These are phyloP conservation scores for Thelaira solivaga DNA, from an alignment of 2,888 invertebrate genomes.

Conservation along the genomic window DNA sequence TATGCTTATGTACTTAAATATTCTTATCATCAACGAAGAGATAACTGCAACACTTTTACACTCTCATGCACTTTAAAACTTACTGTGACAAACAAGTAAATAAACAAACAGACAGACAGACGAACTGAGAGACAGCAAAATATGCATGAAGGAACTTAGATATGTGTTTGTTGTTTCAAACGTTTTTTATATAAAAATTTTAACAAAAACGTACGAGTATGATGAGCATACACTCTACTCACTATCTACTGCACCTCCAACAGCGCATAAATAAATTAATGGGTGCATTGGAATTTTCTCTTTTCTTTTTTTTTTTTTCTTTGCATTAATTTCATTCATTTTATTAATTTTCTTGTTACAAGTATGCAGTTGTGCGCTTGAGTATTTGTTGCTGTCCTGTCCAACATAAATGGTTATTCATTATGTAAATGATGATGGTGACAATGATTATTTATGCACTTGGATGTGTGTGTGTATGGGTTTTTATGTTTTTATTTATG, in stretches of 20 bases:
- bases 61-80: slow-evolving; percentile 35
- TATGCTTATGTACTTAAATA: slow-evolving; percentile 60
- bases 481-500: slow-evolving; percentile 24
- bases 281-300: slow-evolving; percentile 29
- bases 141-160: too few relatives aligned
- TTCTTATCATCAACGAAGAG: slow-evolving; percentile 60
- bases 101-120: not conserved
- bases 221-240: not conserved
- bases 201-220: not conserved
- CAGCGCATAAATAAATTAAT: slow-evolving; percentile 28
- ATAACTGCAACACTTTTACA: slow-evolving; percentile 57
- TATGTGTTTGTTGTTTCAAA: slow-evolving; percentile 23
- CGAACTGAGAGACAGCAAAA: too few relatives aligned
- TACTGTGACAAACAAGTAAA: not conserved
- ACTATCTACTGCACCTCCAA: slow-evolving; percentile 41
- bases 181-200: slow-evolving; percentile 33
- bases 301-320: not conserved
- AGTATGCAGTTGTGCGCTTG: not conserved
- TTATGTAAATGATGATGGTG: slow-evolving; percentile 56
- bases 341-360: slow-evolving; percentile 9
- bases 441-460: slow-evolving; percentile 54
- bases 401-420: slow-evolving; percentile 42
- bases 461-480: not conserved
- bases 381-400: too few relatives aligned
- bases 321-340: too few relatives aligned